Base-by-base conservation (phyloP, 1,140 invertebrate genomes). In the Heliconius eleuchia region DNA sequence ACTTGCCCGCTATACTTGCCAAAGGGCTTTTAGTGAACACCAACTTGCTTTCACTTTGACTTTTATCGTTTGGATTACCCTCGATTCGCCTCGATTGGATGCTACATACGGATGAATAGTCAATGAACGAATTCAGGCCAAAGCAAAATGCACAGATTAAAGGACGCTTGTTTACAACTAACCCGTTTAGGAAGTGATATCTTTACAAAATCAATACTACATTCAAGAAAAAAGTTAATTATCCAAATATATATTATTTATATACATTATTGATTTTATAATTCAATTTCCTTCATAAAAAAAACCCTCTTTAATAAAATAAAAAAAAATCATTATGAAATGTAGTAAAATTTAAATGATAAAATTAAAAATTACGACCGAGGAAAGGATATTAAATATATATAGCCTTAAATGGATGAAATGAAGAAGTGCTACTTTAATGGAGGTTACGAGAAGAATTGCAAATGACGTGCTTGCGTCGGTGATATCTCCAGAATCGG, bases 21-120 rank as follows among this genome's bases (percentile, higher is more conserved):
- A 90, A 91, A 92, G 88, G 87, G 87, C 88, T 92, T 92, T 92
- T 86, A 92, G 86, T 85, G 78, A 87, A 86, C 85, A 88, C 87
- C 88, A 85, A 89, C 86, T 89, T 86, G 85, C 84, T 87, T 88
- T 91, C 79, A 85, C 91, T 93, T 93, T 92, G 88, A 91, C 90
- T 92, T 92, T 88, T 86, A 86, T 86, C 86, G 80, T 85, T 85
- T 86, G 85, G 87, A 92, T 92, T 89, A 90, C 83, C 82, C 77
- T 82, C 81, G 80, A 81, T 87, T 85, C 83, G 76, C 85, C 81
- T 82, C 87, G 85, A 93, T 89, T 89, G 86, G 85, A 90, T 88
- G 84, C 83, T 79, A 85, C 81, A 83, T 80, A 87, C 86, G 84
- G 84, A 84, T 91, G 89, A 91, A 91, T 91, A 88, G 85, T 87